Evolutionary conservation across 2,113 vertebrate species (phyloP), one percentile per base, ranked within the genome.

Genomic region (Neopipo cinnamomea): DNA sequence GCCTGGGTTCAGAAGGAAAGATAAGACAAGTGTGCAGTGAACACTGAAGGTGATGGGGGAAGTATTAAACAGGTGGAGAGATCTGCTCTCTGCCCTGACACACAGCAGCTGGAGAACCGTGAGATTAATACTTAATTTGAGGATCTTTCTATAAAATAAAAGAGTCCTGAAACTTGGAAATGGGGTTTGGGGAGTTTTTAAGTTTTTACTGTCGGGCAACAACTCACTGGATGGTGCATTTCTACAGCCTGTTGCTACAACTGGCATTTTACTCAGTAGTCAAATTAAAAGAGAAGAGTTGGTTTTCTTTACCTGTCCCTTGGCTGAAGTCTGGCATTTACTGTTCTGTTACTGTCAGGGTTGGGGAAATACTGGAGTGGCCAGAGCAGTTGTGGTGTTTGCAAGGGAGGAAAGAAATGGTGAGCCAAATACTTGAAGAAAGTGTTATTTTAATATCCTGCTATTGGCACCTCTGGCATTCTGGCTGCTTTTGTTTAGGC

Each of bases 191-290:
- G 41, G 47, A 66, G 37, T 1, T 79, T 79, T 85, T 66, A 27
- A 31, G 30, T n/a, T 58, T 31, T 21, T 19, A 6, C 25, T 11
- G 3, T 65, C 1, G 0, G 9, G 19, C n/a, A 65, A 4, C 19
- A 56, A 8, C 30, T 80, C 22, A 11, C 9, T 16, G 55, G 53
- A 15, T 58, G 42, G 11, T 77, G 31, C 22, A 39, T 86, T 90
- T 41, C 66, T 88, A 55, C 66, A 84, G n/a, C 47, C 47, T 71
- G 5, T 59, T 55, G 67, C 70, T 81, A n/a, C 42, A 78, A 12
- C 33, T 66, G 44, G 9, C 21, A 8, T 30, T 55, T 25, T 53
- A 41, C 0, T 1, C 22, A 22, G 70, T 5, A 44, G 46, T 44
- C 62, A 79, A 84, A 37, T 21, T 7, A 42, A 71, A 74, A 77